These are phyloP conservation scores for Champsocephalus gunnari DNA, from an alignment of 2,797 vertebrate species.

Conservation along the genomic window DNA sequence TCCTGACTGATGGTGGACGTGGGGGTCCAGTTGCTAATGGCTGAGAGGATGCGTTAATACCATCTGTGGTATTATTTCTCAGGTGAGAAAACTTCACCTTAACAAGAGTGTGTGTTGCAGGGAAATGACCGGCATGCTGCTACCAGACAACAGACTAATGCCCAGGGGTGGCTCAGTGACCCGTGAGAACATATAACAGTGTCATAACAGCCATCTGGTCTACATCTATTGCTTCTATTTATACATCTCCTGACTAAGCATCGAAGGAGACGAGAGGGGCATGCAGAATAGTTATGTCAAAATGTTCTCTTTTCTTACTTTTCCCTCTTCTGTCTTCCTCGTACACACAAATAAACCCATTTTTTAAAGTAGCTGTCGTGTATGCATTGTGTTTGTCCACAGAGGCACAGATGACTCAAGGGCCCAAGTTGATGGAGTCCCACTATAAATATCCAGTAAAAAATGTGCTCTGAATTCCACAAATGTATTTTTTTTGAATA, in stretches of 20 bases:
- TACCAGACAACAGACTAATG: constrained; percentile 64
- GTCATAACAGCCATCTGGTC: constrained; percentile 75
- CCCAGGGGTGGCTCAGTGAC: constrained; percentile 58
- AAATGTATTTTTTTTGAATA: background rate
- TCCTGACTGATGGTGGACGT: constrained; percentile 36
- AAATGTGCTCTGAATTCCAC: constrained; percentile 12
- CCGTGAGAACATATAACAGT: constrained; percentile 66
- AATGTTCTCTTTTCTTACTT: constrained; percentile 23
- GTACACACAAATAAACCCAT: background rate
- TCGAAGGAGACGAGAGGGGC: constrained; percentile 29
- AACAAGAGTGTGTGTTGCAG: constrained; percentile 51
- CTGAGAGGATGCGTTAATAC: constrained; percentile 62
- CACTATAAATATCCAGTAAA: constrained; percentile 6
- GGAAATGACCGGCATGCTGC: constrained; percentile 60
- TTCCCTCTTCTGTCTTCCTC: background rate
- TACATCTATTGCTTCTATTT: constrained; percentile 57
- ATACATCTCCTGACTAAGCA: constrained; percentile 69
- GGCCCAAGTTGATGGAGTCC: constrained; percentile 7
- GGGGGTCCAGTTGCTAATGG: constrained; percentile 58
- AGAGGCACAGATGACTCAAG: constrained; percentile 40
- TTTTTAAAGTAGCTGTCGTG: constrained; percentile 31
- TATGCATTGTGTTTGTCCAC: constrained; percentile 11
- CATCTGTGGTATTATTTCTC: constrained; percentile 61
- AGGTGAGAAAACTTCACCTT: constrained; percentile 62
- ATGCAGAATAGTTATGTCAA: constrained; percentile 44